Evolutionary conservation across 2,797 vertebrate species (phyloP).

Genomic region (Miichthys miiuy): DNA sequence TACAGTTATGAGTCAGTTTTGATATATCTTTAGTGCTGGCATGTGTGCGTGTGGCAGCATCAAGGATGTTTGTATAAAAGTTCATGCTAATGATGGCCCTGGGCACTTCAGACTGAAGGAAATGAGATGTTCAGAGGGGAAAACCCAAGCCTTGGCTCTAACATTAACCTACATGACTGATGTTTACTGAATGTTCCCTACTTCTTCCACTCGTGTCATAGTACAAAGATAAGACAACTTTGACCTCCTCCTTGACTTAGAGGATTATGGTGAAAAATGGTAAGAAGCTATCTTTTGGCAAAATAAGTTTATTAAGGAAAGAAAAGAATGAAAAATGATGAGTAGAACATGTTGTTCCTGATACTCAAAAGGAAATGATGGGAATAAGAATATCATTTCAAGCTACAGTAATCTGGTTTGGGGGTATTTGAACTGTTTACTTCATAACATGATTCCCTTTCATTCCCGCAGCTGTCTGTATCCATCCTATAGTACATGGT

Average conservation of each 20-base stretch:
- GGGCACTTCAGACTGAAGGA: constrained; percentile 65
- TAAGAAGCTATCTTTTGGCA: neutral
- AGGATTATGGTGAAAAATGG: constrained; percentile 22
- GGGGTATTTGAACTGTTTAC: constrained; percentile 47
- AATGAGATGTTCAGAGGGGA: constrained; percentile 79
- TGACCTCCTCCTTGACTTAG: constrained; percentile 36
- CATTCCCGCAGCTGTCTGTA: constrained; percentile 65
- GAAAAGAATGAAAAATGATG: constrained; percentile 1
- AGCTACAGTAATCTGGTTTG: constrained; percentile 29
- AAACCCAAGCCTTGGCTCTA: constrained; percentile 68
- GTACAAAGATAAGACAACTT: constrained; percentile 49
- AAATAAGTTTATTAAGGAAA: neutral
- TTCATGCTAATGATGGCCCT: constrained; percentile 74
- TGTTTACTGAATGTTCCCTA: constrained; percentile 60
- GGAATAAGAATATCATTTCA: constrained; percentile 18
- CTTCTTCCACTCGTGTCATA: constrained; percentile 32
- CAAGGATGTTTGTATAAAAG: constrained; percentile 54
- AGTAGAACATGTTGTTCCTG: neutral
- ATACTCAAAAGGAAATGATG: neutral
- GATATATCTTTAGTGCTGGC: constrained; percentile 34
- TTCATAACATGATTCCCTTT: constrained; percentile 50
- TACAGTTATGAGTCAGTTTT: constrained; percentile 43
- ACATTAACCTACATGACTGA: constrained; percentile 72
- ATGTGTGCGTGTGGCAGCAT: constrained; percentile 63
- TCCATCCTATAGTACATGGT: constrained; percentile 35